These are phyloP conservation scores for Sphecodes monilicornis DNA, from an alignment of 2,888 invertebrate species.

Conservation along the genomic window DNA sequence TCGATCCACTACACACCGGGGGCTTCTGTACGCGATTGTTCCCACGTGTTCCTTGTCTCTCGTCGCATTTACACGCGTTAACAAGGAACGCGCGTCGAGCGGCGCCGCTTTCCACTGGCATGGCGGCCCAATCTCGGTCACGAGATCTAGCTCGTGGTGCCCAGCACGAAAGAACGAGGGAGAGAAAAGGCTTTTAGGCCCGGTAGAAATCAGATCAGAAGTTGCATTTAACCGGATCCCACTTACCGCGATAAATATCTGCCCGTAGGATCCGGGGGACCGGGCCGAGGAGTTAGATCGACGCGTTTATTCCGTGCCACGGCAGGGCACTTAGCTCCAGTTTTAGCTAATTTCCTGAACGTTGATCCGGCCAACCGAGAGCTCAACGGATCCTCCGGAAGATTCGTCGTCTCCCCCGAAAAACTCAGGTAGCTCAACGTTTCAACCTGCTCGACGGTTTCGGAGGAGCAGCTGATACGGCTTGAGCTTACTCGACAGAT, in stretches of 20 bases:
- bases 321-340: slow-evolving; percentile 66
- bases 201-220: slow-evolving; percentile 78
- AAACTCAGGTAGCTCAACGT: slow-evolving; percentile 71
- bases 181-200: slow-evolving; percentile 72
- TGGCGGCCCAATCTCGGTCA: slow-evolving; percentile 58
- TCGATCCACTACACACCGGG: neutral
- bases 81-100: slow-evolving; percentile 44
- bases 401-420: slow-evolving; percentile 46
- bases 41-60: slow-evolving; percentile 54
- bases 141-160: slow-evolving; percentile 61
- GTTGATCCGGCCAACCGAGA: slow-evolving; percentile 49
- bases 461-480: slow-evolving; percentile 44
- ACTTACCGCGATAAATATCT: slow-evolving; percentile 81
- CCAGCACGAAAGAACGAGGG: slow-evolving; percentile 26
- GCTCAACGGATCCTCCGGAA: slow-evolving; percentile 35
- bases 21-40: slow-evolving; percentile 36
- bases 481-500: slow-evolving; percentile 5
- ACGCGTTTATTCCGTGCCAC: slow-evolving; percentile 64
- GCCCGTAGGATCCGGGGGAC: slow-evolving; percentile 52
- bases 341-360: slow-evolving; percentile 72
- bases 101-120: slow-evolving; percentile 52
- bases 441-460: slow-evolving; percentile 57
- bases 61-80: slow-evolving; percentile 54
- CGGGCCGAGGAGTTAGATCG: slow-evolving; percentile 58
- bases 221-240: slow-evolving; percentile 82